Conservation (phyloP, 2,888 invertebrate genomes). For the Melipona beecheii region DNA sequence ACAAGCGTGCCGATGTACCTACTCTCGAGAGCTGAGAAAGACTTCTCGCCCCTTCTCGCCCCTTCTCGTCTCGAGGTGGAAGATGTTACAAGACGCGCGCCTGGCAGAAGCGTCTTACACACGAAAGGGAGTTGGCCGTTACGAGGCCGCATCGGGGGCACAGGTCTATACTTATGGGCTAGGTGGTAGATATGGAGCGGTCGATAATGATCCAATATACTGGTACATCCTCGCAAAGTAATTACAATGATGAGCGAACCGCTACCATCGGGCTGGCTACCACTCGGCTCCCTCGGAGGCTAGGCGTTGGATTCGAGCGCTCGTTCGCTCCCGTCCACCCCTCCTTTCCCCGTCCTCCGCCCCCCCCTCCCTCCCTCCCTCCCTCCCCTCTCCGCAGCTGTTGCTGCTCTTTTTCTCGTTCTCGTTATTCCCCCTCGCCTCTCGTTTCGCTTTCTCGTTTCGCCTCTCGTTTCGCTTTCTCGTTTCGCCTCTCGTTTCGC, state of each 20-base stretch:
- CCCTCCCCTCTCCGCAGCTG: conserved; percentile 29
- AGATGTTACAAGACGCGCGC: conserved; percentile 50
- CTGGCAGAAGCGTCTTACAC: conserved; percentile 30
- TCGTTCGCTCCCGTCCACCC: conserved; percentile 47
- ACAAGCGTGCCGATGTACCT: conserved; percentile 41
- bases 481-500: conserved; percentile 16
- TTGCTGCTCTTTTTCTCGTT: conserved; percentile 23
- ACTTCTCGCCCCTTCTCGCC: background rate
- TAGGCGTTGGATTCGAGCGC: conserved; percentile 71
- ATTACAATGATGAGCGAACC: conserved; percentile 83
- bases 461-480: conserved; percentile 18
- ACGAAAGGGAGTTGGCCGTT: conserved; percentile 26
- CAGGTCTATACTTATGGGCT: conserved; percentile 80
- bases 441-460: conserved; percentile 1
- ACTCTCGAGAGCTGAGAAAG: background rate
- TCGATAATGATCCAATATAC: conserved; percentile 83
- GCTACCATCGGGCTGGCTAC: conserved; percentile 74
- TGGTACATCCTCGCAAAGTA: conserved; percentile 82
- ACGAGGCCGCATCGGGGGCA: conserved; percentile 59
- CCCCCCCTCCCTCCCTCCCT: conserved; percentile 35
- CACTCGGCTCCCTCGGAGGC: conserved; percentile 73
- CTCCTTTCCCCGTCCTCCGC: conserved; percentile 37
- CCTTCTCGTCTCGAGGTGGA: background rate
- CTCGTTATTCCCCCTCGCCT: conserved; percentile 6
- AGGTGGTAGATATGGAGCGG: conserved; percentile 82